These are phyloP conservation scores for Tetramorium bicarinatum DNA, from an alignment of 2,888 invertebrate species.

Conservation along the genomic window DNA sequence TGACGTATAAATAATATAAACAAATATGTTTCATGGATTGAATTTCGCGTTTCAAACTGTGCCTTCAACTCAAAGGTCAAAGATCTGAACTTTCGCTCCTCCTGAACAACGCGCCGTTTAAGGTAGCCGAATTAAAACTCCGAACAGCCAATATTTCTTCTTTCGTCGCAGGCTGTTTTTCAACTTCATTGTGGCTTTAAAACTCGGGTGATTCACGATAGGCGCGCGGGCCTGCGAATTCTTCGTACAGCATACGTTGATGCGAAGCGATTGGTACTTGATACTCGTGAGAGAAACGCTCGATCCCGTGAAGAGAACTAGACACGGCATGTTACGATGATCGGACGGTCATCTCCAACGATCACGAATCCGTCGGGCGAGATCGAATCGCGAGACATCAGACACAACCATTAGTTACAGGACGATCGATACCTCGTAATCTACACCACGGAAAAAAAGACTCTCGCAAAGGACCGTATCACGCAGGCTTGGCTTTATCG, in stretches of 20 bases:
- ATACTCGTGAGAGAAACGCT: constrained; percentile 73
- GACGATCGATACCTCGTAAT: constrained; percentile 63
- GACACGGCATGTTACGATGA: constrained; percentile 63
- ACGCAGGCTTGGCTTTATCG: constrained; percentile 24
- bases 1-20: not conserved
- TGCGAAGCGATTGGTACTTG: constrained; percentile 59
- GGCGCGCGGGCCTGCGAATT: constrained; percentile 20
- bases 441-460: constrained; percentile 32
- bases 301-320: constrained; percentile 22
- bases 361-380: constrained; percentile 62
- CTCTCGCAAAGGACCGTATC: constrained; percentile 9
- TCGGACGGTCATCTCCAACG: constrained; percentile 55
- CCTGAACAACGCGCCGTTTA: not conserved
- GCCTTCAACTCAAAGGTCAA: not conserved
- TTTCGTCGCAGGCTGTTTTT: constrained; percentile 26
- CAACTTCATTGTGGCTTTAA: constrained; percentile 31
- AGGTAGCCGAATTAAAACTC: constrained; percentile 19
- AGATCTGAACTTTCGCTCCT: not conserved
- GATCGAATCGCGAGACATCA: constrained; percentile 70
- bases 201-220: constrained; percentile 27
- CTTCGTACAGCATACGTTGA: constrained; percentile 8
- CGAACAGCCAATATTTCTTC: not conserved
- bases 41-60: not conserved
- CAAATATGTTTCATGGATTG: not conserved
- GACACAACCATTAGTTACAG: constrained; percentile 63